A percentile compares a stretch with the other conserved stretches of the same genome.
phyloP scores from a whole-genome alignment of 1,140 invertebrate species.

The Protaetia brevitarsis region DNA sequence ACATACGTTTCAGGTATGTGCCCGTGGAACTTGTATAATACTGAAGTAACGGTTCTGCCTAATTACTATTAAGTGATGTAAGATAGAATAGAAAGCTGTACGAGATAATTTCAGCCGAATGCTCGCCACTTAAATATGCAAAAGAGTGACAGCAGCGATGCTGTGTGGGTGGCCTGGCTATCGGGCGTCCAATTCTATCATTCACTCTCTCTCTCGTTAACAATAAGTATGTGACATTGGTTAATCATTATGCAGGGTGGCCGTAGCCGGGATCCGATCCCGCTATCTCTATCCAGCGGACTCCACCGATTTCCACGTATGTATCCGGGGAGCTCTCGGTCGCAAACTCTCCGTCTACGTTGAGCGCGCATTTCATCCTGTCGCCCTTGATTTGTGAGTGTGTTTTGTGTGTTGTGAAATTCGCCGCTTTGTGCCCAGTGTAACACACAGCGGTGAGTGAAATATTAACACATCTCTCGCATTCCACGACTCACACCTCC shows the following conservation, averaged over 20 bases:
- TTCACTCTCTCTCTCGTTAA: conserved; percentile 16
- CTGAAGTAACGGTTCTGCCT: too few species aligned
- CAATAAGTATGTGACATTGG: conserved; percentile 14
- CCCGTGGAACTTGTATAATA: too few species aligned
- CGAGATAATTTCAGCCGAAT: too few species aligned
- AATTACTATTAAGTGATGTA: too few species aligned
- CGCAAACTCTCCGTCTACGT: conserved; percentile 4
- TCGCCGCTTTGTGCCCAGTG: conserved; percentile 25
- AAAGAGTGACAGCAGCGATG: background rate
- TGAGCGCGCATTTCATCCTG: conserved; percentile 22
- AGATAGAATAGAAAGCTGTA: too few species aligned
- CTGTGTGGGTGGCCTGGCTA: conserved; percentile 20
- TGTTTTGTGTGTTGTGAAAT: conserved; percentile 27
- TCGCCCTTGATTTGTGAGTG: conserved; percentile 36
- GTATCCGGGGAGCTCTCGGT: conserved; percentile 11
- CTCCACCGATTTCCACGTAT: conserved; percentile 7
- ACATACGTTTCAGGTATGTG: too few species aligned
- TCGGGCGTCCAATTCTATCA: conserved; percentile 22
- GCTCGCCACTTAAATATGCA: conserved; percentile 20
- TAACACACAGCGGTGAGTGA: conserved; percentile 33
- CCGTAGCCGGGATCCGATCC: background rate
- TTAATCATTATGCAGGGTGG: conserved; percentile 23
- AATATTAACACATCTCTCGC: conserved; percentile 38
- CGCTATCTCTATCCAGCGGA: background rate
- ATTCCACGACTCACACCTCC: conserved; percentile 38